These are phyloP conservation scores for Pangasius macronema DNA, from an alignment of 2,797 vertebrate species.

Conservation along the genomic window DNA sequence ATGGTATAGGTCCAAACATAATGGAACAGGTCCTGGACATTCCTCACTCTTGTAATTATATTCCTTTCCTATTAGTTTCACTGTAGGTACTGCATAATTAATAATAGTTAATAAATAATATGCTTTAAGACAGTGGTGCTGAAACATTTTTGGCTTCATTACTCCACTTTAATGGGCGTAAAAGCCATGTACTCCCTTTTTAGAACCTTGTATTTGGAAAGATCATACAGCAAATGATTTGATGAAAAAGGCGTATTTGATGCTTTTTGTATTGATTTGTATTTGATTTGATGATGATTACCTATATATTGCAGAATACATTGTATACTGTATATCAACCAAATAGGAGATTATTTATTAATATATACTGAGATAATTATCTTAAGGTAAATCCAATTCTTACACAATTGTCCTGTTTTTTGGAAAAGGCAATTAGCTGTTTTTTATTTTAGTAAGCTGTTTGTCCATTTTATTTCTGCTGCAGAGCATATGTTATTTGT, in stretches of 20 bases:
- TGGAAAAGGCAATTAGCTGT: not conserved
- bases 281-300: too few species aligned
- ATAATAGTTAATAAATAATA: not conserved
- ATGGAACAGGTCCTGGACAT: not conserved
- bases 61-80: not conserved
- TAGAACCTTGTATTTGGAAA: not conserved
- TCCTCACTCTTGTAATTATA: not conserved
- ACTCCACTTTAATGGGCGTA: not conserved
- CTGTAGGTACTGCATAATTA: not conserved
- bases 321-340: not conserved
- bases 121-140: not conserved
- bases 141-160: not conserved
- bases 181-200: not conserved
- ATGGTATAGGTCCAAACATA: slow-evolving; percentile 22
- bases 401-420: not conserved
- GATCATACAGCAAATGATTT: not conserved
- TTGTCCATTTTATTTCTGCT: not conserved
- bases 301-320: not conserved
- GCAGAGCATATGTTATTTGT: not conserved
- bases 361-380: not conserved
- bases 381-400: not conserved
- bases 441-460: not conserved
- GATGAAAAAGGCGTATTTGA: not conserved
- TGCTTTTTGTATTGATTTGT: too few species aligned
- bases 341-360: not conserved